phyloP scores from a whole-genome alignment of 2,888 invertebrate species.

The Notocelia uddmanniana region DNA sequence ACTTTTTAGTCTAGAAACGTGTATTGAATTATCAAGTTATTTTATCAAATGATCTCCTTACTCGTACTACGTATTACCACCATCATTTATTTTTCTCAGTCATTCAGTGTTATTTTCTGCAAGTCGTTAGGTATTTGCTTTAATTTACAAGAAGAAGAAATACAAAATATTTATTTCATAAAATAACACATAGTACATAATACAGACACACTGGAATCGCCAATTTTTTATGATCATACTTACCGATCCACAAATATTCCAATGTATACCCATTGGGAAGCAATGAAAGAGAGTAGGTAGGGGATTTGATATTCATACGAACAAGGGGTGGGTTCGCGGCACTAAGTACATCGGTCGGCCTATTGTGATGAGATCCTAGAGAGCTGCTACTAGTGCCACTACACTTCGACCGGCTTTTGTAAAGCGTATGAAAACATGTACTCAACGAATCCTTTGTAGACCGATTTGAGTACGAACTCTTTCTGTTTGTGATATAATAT shows the following conservation, averaged over 20 bases:
- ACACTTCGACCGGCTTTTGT: conserved; percentile 2
- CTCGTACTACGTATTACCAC: too few species aligned
- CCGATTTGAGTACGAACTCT: not conserved
- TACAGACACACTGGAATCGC: not conserved
- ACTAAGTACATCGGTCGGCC: not conserved
- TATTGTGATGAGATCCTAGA: conserved; percentile 20
- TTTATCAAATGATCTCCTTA: too few species aligned
- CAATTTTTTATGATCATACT: conserved; percentile 1
- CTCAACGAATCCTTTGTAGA: not conserved
- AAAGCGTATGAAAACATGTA: conserved; percentile 13
- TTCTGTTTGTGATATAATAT: too few species aligned
- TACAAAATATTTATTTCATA: too few species aligned
- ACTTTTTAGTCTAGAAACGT: too few species aligned
- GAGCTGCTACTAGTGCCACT: not conserved
- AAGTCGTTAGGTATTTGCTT: too few species aligned
- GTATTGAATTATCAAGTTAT: too few species aligned
- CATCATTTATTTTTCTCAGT: too few species aligned
- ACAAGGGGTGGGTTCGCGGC: not conserved
- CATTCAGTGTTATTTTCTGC: too few species aligned
- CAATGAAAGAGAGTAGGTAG: not conserved
- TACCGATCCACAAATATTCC: conserved; percentile 1
- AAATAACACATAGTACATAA: too few species aligned
- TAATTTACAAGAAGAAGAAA: too few species aligned
- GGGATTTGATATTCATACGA: conserved; percentile 18
- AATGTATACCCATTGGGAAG: not conserved